Evolutionary conservation across 2,797 vertebrate species (phyloP).

Genomic region (Squalus acanthias): DNA sequence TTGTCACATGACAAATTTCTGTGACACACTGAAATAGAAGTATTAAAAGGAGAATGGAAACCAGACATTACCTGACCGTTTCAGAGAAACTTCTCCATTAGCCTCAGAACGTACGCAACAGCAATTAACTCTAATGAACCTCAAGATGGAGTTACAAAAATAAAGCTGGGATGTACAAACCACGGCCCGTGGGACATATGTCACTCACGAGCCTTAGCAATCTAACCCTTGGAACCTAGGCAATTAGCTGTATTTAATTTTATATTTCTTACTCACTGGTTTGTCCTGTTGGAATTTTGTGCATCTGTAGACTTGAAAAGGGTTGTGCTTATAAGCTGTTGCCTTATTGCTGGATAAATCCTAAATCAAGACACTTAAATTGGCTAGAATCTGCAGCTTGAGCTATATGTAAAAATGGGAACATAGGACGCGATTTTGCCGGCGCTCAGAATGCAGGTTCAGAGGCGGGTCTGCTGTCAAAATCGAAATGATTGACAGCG

Average conservation of each 20-base stretch:
- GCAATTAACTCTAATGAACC: neutral
- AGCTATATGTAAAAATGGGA: neutral
- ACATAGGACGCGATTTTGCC: too few species aligned
- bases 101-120: neutral
- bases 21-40: neutral
- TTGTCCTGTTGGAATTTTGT: neutral
- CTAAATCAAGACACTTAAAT: neutral
- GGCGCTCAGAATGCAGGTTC: too few species aligned
- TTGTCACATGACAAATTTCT: neutral
- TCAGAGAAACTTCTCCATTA: neutral
- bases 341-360: neutral
- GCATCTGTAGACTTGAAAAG: neutral
- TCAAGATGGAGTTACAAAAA: neutral
- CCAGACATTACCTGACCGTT: neutral
- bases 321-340: neutral
- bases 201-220: neutral
- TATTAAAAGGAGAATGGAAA: neutral
- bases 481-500: too few species aligned
- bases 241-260: neutral
- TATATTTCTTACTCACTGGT: neutral
- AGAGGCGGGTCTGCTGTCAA: too few species aligned
- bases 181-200: neutral
- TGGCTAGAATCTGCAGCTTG: neutral
- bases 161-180: neutral
- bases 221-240: neutral